Base-by-base conservation (phyloP, 1,140 invertebrate genomes). In the Dryas iulia region DNA sequence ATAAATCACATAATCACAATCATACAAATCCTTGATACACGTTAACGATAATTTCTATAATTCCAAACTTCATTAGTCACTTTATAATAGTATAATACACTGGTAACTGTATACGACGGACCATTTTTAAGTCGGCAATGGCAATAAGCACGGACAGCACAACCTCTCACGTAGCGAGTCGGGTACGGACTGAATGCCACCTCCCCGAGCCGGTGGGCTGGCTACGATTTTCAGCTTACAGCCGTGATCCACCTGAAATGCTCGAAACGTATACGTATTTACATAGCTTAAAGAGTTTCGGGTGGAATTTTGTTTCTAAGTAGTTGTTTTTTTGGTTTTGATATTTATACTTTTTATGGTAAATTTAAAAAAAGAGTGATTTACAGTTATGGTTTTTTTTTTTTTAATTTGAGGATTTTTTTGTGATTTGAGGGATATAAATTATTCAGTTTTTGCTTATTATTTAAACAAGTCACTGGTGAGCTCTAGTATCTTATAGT, bases 1-100 rank as follows among this genome's bases (percentile, higher is more conserved):
- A 77, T 74, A 71, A 83, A 86, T 89, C 85, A 89, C 85, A 85
- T 83, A 84, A 82, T 78, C 78, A 84, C 80, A 79, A 79, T 69
- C 53, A 63, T 59, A 69, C 59, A 78, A 82, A 80, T 83, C 72
- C 67, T 68, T 68, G 57, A 64, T 30, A 30, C 58, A 72, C 39
- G 33, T 59, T 66, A 69, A 73, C 64, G 63, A 58, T 71, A 57
- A 65, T 54, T n/a, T 31, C 21, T 31, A 47, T 58, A 58, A 62
- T 33, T 39, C 24, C 23, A 65, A 72, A 76, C 73, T 76, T 80
- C 81, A 81, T 81, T 74, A 78, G 80, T 82, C 82, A 85, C 81
- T 82, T 69, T 71, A n/a, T n/a, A n/a, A n/a, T 71, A 64, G 68
- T 74, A 66, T 80, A 69, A 53, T 60, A 14, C 76, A 84, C 81